These are phyloP conservation scores for Dendronephthya gigantea DNA, from an alignment of 64 coral and sea anemone species.

Conservation along the genomic window DNA sequence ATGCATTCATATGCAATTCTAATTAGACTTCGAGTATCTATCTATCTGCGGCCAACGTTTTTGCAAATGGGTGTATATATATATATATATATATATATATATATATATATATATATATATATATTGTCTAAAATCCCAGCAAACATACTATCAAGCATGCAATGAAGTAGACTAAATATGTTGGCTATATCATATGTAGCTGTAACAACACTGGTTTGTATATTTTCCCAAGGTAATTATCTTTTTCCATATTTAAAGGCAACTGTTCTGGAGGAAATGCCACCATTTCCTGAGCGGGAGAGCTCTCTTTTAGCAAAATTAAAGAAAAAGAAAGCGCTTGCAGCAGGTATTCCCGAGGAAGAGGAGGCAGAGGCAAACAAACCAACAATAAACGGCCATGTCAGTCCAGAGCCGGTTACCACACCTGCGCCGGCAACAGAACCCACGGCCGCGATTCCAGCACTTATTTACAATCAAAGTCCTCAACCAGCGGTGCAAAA, in stretches of 20 bases:
- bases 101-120: no score
- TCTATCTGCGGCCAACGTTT: no score
- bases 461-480: conserved; percentile 25
- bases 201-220: neutral
- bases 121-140: no score
- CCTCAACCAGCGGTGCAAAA: neutral
- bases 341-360: conserved; percentile 41
- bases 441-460: conserved; percentile 30
- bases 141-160: no score
- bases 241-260: conserved; percentile 39
- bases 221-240: no score
- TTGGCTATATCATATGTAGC: no score
- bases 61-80: no score
- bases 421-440: conserved; percentile 11
- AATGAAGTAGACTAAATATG: no score
- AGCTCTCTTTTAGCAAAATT: conserved; percentile 88
- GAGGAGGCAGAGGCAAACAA: conserved; percentile 4
- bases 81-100: no score
- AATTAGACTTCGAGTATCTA: no score
- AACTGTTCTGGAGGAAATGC: conserved; percentile 99
- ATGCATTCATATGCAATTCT: no score
- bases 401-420: neutral
- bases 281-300: conserved; percentile 94
- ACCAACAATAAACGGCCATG: neutral
- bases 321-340: conserved; percentile 77